phyloP scores from a whole-genome alignment of 2,797 vertebrate species.

The Cynopterus sphinx region DNA sequence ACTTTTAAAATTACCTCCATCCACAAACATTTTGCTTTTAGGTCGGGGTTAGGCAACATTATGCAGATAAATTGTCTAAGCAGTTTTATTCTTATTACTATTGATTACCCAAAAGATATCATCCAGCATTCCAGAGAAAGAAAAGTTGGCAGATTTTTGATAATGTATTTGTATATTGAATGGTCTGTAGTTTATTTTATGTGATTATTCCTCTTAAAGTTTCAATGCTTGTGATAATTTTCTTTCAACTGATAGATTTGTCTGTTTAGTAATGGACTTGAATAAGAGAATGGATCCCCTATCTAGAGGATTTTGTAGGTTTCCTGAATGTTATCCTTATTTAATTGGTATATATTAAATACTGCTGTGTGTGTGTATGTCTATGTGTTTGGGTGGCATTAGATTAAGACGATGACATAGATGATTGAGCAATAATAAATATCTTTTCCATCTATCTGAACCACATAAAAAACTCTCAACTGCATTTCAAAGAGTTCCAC shows the following conservation, averaged over 20 bases:
- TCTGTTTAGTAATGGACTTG: not conserved
- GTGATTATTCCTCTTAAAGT: not conserved
- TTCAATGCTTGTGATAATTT: not conserved
- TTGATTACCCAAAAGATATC: not conserved
- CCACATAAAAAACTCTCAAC: not conserved
- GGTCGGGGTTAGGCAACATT: not conserved
- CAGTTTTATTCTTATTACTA: not conserved
- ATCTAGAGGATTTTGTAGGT: not conserved
- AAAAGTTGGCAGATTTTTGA: not conserved
- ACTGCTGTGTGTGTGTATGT: not conserved
- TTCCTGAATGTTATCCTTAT: not conserved
- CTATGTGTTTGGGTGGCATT: not conserved
- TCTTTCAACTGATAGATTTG: not conserved
- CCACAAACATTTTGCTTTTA: not conserved
- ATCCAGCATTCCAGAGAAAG: not conserved
- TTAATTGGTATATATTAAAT: not conserved
- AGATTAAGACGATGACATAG: not conserved
- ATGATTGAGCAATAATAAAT: not conserved
- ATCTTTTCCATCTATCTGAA: not conserved
- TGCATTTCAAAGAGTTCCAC: not conserved
- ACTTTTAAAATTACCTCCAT: not conserved
- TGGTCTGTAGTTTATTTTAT: not conserved
- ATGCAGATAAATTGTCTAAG: not conserved
- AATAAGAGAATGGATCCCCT: not conserved
- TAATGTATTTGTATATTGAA: not conserved